Conservation (phyloP, 1,140 invertebrate genomes). For the Drosophila lacertosa region DNA sequence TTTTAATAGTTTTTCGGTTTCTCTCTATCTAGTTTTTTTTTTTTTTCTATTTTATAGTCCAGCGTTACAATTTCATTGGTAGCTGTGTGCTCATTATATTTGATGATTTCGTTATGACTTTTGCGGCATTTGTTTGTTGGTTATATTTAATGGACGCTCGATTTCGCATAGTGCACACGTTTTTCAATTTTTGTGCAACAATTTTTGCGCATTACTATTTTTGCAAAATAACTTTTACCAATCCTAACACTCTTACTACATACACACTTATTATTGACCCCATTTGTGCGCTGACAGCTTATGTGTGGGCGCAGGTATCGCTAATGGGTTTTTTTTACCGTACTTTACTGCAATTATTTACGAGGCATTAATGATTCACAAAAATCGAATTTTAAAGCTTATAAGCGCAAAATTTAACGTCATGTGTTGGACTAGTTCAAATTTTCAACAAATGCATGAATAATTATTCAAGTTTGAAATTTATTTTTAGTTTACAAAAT, state of each 20-base stretch:
- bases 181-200: conserved; percentile 47
- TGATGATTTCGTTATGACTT: conserved; percentile 38
- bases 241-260: conserved; percentile 28
- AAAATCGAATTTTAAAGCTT: background rate
- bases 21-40: background rate
- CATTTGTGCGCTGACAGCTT: conserved; percentile 1
- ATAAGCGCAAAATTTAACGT: background rate
- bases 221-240: conserved; percentile 28
- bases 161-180: conserved; percentile 51
- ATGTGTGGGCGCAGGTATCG: conserved; percentile 7
- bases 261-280: conserved; percentile 13
- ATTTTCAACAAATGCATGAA: background rate
- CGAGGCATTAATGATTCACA: conserved; percentile 1
- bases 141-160: conserved; percentile 14
- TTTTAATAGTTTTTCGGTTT: conserved; percentile 19
- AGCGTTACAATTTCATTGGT: conserved; percentile 10
- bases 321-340: background rate
- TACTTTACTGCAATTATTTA: background rate
- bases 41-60: conserved; percentile 7
- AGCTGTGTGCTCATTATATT: conserved; percentile 35
- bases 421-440: background rate
- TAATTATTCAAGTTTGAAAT: background rate
- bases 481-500: background rate
- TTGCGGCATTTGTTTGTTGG: conserved; percentile 10
- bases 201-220: conserved; percentile 10